phyloP scores from a whole-genome alignment of 2,113 vertebrate species.

The Balaeniceps rex region DNA sequence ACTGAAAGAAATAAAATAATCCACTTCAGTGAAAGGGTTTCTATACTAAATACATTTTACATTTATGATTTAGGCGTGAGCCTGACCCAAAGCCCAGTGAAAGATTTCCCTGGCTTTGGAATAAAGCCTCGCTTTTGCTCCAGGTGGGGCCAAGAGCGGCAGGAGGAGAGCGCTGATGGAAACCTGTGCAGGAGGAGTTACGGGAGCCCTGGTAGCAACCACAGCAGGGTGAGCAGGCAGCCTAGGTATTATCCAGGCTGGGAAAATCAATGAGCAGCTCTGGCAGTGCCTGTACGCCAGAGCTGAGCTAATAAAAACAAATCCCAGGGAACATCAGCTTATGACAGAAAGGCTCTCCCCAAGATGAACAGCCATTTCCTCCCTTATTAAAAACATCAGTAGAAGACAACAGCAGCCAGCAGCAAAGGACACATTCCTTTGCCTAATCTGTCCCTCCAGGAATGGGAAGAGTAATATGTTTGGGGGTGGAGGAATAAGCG shows the following conservation, averaged over 20 bases:
- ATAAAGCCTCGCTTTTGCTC: background rate
- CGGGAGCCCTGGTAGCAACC: background rate
- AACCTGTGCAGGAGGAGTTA: background rate
- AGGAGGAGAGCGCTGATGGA: background rate
- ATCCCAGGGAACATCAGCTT: constrained; percentile 41
- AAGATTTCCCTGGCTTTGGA: background rate
- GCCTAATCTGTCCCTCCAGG: constrained; percentile 47
- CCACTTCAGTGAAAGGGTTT: background rate
- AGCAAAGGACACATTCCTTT: constrained; percentile 36
- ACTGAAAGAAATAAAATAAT: background rate
- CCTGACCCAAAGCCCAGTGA: background rate
- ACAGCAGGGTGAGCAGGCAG: background rate
- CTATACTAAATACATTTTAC: background rate
- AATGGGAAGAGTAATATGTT: constrained; percentile 15
- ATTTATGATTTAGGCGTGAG: background rate
- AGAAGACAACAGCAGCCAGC: constrained; percentile 28
- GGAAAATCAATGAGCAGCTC: constrained; percentile 31
- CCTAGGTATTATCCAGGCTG: background rate
- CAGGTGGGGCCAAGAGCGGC: background rate
- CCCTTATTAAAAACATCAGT: constrained; percentile 54
- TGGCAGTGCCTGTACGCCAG: background rate
- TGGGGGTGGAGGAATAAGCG: constrained; percentile 4
- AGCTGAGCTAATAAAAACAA: constrained; percentile 53
- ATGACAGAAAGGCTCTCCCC: constrained; percentile 20
- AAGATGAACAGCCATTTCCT: constrained; percentile 47